Conservation (phyloP, 2,797 vertebrate genomes). For the Hemitrygon akajei region DNA sequence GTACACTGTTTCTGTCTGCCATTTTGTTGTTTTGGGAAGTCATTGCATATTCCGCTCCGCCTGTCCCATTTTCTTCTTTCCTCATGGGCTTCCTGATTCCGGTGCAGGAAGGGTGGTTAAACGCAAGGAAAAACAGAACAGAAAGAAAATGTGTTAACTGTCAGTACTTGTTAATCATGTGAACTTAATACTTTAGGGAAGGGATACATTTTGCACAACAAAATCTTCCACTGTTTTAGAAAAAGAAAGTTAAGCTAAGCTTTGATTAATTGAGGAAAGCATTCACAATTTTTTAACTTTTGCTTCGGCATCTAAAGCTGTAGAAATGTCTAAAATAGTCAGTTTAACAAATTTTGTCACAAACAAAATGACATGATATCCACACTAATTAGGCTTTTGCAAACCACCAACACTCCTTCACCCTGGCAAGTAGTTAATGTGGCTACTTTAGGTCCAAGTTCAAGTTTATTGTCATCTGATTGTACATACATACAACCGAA, state of each 20-base stretch:
- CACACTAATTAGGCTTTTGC: background rate
- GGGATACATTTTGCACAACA: background rate
- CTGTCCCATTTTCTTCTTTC: constrained; percentile 87
- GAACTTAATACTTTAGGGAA: background rate
- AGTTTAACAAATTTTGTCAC: no score
- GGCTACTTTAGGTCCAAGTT: no score
- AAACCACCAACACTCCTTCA: background rate
- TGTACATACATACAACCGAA: no score
- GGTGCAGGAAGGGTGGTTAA: constrained; percentile 37
- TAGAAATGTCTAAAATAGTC: background rate
- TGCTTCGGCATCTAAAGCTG: background rate
- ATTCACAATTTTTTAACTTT: background rate
- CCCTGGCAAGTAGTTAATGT: no score
- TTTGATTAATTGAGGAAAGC: constrained; percentile 6
- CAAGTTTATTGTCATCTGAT: no score
- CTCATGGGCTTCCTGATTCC: constrained; percentile 82
- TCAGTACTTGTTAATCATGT: background rate
- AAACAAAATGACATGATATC: background rate
- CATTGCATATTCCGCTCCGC: constrained; percentile 85
- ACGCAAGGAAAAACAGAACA: constrained; percentile 45
- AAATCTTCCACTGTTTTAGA: background rate
- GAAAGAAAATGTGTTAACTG: constrained; percentile 45
- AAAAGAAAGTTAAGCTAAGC: background rate
- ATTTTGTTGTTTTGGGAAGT: constrained; percentile 81
- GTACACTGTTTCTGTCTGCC: constrained; percentile 72